phyloP scores from a whole-genome alignment of 1,140 invertebrate genomes.

The Pseudomyrmex pallidus region DNA sequence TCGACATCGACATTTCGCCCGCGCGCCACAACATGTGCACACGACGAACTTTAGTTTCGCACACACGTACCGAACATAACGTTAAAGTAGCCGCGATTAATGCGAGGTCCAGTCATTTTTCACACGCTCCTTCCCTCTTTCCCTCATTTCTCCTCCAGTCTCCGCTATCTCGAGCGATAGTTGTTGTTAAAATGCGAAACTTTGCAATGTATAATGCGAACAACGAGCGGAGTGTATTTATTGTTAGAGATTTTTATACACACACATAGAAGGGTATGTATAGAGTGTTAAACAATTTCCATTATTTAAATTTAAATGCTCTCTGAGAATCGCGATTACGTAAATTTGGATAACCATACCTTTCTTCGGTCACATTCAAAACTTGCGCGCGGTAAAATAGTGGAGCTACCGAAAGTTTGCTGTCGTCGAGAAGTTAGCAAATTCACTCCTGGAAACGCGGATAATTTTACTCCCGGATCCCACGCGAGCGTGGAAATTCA shows the following conservation, averaged over 20 bases:
- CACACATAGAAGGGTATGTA: background rate
- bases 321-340: constrained; percentile 41
- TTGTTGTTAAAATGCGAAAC: constrained; percentile 13
- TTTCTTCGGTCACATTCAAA: constrained; percentile 55
- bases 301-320: constrained; percentile 29
- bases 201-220: constrained; percentile 41
- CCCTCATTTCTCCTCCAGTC: background rate
- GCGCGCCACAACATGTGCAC: constrained; percentile 38
- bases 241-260: background rate
- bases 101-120: constrained; percentile 73
- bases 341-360: constrained; percentile 37
- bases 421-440: constrained; percentile 54
- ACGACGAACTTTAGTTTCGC: constrained; percentile 65
- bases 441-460: constrained; percentile 52
- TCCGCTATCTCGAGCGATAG: background rate
- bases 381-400: constrained; percentile 49
- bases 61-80: constrained; percentile 74
- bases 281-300: constrained; percentile 31
- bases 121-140: constrained; percentile 29
- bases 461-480: constrained; percentile 47
- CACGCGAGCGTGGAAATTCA: constrained; percentile 51
- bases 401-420: constrained; percentile 41
- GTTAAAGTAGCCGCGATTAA: constrained; percentile 77
- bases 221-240: constrained; percentile 13
- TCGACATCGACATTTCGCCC: constrained; percentile 66